A percentile compares a stretch with the other conserved stretches of the same genome.
Conservation (phyloP, 2,797 vertebrate species). For the Astyanax mexicanus region DNA sequence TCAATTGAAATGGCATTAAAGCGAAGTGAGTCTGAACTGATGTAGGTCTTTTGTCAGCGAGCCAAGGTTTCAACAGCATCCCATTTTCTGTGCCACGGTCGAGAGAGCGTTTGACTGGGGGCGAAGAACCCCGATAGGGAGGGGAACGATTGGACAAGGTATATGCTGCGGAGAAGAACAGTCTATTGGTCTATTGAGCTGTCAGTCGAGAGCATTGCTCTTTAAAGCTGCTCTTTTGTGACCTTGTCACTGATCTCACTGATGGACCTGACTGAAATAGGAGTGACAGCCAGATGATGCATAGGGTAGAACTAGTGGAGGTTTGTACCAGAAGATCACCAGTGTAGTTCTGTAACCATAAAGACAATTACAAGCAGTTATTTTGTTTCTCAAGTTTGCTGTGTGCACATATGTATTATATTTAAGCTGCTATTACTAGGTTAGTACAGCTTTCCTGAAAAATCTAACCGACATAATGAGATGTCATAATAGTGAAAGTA, state of each 20-base stretch:
- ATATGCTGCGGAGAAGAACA: constrained; percentile 10
- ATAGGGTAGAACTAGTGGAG: too few relatives aligned
- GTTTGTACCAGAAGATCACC: background rate
- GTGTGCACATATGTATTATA: too few relatives aligned
- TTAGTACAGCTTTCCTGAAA: too few relatives aligned
- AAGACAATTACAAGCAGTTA: too few relatives aligned
- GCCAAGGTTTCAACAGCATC: constrained; percentile 7
- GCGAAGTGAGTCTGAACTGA: constrained; percentile 1
- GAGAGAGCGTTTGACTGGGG: background rate
- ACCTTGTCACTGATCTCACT: constrained; percentile 13
- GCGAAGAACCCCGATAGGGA: constrained; percentile 7
- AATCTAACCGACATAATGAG: too few relatives aligned
- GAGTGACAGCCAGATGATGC: background rate
- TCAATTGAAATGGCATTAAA: background rate
- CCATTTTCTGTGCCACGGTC: background rate
- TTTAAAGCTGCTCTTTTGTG: background rate
- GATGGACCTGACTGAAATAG: background rate
- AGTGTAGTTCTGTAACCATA: background rate
- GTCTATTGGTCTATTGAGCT: constrained; percentile 18
- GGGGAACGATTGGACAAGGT: constrained; percentile 9
- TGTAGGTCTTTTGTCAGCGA: constrained; percentile 5
- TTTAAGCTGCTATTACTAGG: too few relatives aligned
- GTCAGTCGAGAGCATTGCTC: constrained; percentile 5
- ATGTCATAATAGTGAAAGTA: too few relatives aligned
- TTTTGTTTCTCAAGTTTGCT: too few relatives aligned